These are phyloP conservation scores for Alitta virens DNA, from an alignment of 2,888 invertebrate genomes.

Conservation along the genomic window DNA sequence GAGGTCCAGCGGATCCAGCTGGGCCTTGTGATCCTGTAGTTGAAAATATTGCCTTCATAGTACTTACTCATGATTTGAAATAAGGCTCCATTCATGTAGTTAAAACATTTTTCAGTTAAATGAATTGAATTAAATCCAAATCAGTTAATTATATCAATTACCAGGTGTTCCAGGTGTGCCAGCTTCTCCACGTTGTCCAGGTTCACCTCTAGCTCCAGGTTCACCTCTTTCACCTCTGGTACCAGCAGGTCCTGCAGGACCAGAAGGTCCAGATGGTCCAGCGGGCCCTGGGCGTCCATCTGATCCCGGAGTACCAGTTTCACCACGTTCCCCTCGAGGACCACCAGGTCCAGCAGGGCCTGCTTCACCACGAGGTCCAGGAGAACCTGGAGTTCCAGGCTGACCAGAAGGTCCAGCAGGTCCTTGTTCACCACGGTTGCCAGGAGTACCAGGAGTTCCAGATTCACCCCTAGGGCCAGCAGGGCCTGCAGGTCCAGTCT, in stretches of 20 bases:
- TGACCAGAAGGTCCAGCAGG: constrained; percentile 7
- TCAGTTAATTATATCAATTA: too few species aligned
- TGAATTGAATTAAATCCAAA: too few species aligned
- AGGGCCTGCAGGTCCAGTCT: neutral
- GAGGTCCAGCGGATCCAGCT: constrained; percentile 20
- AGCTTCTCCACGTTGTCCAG: constrained; percentile 1
- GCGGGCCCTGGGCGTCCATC: constrained; percentile 10
- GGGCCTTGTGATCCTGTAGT: constrained; percentile 15
- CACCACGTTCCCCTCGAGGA: constrained; percentile 7
- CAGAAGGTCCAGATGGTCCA: constrained; percentile 13
- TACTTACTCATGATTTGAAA: too few species aligned
- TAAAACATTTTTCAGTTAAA: neutral
- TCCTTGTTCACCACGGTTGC: constrained; percentile 12
- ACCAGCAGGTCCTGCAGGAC: constrained; percentile 10
- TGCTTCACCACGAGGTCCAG: constrained; percentile 11
- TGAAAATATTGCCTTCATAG: constrained; percentile 12
- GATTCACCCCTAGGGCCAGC: constrained; percentile 9
- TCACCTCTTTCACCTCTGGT: constrained; percentile 12
- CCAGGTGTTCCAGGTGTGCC: constrained; percentile 21
- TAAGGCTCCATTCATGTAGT: neutral
- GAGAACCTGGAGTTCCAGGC: neutral
- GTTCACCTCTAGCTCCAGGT: constrained; percentile 6
- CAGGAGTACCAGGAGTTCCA: constrained; percentile 12
- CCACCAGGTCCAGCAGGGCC: constrained; percentile 23
- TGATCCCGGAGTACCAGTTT: constrained; percentile 4